phyloP scores from a whole-genome alignment of 2,113 vertebrate genomes.

The Globicephala melas region DNA sequence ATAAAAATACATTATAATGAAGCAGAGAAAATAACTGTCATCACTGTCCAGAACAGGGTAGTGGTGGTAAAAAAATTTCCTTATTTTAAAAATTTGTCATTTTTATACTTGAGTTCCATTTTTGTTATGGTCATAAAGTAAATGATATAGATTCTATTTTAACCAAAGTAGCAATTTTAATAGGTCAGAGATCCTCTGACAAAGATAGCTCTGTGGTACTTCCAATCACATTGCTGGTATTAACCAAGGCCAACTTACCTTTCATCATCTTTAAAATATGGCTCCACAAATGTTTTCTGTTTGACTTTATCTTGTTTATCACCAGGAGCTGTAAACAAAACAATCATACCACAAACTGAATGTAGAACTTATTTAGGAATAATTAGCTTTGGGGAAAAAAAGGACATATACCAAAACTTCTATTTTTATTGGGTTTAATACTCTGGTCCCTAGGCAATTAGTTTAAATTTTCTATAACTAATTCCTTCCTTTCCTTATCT shows the following conservation, averaged over 20 bases:
- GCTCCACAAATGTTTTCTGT: slow-evolving; percentile 83
- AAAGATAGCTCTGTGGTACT: not conserved
- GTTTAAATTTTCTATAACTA: slow-evolving; percentile 15
- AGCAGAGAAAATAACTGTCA: slow-evolving; percentile 27
- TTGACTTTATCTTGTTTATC: slow-evolving; percentile 83
- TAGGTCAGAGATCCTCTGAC: not conserved
- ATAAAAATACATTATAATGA: not conserved
- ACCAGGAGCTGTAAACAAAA: slow-evolving; percentile 75
- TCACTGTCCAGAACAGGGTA: not conserved
- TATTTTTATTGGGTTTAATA: not conserved
- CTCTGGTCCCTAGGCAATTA: not conserved
- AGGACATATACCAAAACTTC: not conserved
- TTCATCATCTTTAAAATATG: slow-evolving; percentile 81
- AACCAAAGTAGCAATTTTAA: slow-evolving; percentile 5
- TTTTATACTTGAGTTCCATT: not conserved
- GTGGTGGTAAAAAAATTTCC: not conserved
- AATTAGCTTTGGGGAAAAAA: not conserved
- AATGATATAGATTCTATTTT: not conserved
- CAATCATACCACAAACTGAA: slow-evolving; percentile 40
- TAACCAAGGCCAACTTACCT: slow-evolving; percentile 79
- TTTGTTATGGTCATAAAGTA: slow-evolving; percentile 18
- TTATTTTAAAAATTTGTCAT: not conserved
- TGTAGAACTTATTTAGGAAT: slow-evolving; percentile 12
- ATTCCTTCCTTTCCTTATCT: slow-evolving; percentile 25
- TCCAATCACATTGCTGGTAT: not conserved